phyloP scores from a whole-genome alignment of 2,113 vertebrate species.

The Noctilio leporinus region DNA sequence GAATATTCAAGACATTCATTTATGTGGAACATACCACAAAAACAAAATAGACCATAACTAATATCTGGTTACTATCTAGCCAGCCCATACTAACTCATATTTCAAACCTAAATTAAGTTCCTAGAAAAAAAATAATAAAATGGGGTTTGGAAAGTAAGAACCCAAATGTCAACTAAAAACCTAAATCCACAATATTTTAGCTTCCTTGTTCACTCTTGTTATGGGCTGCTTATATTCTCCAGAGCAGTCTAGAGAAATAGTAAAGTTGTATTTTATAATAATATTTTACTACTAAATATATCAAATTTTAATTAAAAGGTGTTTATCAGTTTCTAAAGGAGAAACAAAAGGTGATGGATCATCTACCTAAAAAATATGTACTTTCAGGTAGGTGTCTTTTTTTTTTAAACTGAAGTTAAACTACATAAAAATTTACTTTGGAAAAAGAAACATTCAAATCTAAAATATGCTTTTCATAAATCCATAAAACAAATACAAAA shows the following conservation, averaged over 20 bases:
- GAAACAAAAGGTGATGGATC: neutral
- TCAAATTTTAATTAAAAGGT: neutral
- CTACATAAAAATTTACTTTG: neutral
- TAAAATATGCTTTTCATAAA: neutral
- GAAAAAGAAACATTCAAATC: neutral
- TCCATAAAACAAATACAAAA: neutral
- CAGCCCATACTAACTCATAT: neutral
- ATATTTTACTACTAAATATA: neutral
- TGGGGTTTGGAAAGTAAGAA: neutral
- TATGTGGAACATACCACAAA: neutral
- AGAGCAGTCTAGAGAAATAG: neutral
- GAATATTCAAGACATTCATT: neutral
- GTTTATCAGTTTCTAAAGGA: neutral
- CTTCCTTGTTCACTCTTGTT: neutral
- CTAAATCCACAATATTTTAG: neutral
- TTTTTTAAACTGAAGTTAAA: neutral
- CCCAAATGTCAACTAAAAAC: neutral
- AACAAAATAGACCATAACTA: neutral
- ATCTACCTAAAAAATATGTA: neutral
- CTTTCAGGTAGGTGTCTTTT: neutral
- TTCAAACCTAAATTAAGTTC: constrained; percentile 1
- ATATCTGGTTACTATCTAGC: neutral
- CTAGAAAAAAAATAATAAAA: neutral
- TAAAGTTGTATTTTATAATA: neutral
- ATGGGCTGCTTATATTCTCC: neutral